Base-by-base conservation (phyloP, 2,797 vertebrate species). In the Caiman crocodilus region DNA sequence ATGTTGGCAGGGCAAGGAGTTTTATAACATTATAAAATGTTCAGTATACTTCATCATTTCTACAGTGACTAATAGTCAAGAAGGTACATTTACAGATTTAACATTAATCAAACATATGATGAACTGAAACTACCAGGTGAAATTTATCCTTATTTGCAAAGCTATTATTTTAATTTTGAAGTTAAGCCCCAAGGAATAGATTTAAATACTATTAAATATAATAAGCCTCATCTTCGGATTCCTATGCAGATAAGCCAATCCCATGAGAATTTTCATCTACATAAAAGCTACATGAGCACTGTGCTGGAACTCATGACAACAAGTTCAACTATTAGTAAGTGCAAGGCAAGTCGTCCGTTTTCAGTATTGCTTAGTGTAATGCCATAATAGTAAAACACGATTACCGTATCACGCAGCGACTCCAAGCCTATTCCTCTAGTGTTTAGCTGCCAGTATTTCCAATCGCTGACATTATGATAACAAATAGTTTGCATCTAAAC, bases 21-120 rank as follows among this genome's bases (percentile, higher is more conserved):
- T 50, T 50, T 50, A 50, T 50, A 50, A 3, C 13, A 69, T 35
- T n/a, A n/a, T n/a, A n/a, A n/a, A n/a, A n/a, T n/a, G n/a, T n/a
- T n/a, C n/a, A n/a, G n/a, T n/a, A n/a, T n/a, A n/a, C 89, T 90
- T 32, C 57, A 76, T 85, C 60, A 85, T 80, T 95, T 75, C 58
- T 82, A 89, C 79, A 92, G 63, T 58, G 42, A 50, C 42, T 50
- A 57, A 78, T 56, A 86, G 60, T 21, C 14, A 15, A 56, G 83
- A 74, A 82, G 90, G 85, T 60, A 56, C 65, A 61, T 90, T 57
- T 18, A 81, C 82, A 93, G 85, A 67, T 16, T 12, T 14, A 77
- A 35, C 28, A 82, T 93, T 94, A 85, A 91, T 79, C 50, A 81
- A 74, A 18, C 28, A 76, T 69, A n/a, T 58, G 30, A 35, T 42